Evolutionary conservation across 2,888 invertebrate genomes (phyloP).

Genomic region (Cephus runcator): DNA sequence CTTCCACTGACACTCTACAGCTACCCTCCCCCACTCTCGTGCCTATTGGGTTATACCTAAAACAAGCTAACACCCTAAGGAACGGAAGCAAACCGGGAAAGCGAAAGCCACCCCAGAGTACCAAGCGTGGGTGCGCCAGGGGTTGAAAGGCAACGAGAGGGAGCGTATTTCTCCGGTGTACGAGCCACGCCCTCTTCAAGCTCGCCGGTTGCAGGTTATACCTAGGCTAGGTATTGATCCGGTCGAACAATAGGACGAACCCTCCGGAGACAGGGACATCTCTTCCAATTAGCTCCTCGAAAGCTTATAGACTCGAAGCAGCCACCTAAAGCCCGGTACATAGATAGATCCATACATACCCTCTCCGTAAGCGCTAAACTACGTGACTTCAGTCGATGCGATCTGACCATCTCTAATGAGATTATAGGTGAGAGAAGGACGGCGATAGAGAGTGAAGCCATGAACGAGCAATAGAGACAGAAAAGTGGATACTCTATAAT

Average conservation of each 20-base stretch:
- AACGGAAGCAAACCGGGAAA: conserved; percentile 21
- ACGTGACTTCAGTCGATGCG: background rate
- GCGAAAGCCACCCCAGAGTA: conserved; percentile 29
- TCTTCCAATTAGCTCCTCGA: conserved; percentile 49
- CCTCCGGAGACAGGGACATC: conserved; percentile 58
- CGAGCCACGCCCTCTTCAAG: conserved; percentile 63
- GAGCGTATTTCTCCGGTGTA: conserved; percentile 60
- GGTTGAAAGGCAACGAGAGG: background rate
- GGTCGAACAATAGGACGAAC: conserved; percentile 59
- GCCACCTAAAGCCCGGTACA: background rate
- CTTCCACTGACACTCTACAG: background rate
- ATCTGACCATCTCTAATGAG: background rate
- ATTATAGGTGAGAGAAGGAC: background rate
- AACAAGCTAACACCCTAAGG: background rate
- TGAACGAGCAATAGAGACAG: conserved; percentile 12
- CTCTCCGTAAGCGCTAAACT: background rate
- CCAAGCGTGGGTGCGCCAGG: background rate
- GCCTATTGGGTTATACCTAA: background rate
- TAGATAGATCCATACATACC: background rate
- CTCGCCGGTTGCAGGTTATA: conserved; percentile 58
- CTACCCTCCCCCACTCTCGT: background rate
- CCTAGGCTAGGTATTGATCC: conserved; percentile 62
- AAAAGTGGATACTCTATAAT: conserved; percentile 42
- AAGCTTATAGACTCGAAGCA: background rate
- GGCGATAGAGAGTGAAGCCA: background rate